Evolutionary conservation across 2,888 invertebrate genomes (phyloP).

Genomic region (Yponomeuta malinellus): DNA sequence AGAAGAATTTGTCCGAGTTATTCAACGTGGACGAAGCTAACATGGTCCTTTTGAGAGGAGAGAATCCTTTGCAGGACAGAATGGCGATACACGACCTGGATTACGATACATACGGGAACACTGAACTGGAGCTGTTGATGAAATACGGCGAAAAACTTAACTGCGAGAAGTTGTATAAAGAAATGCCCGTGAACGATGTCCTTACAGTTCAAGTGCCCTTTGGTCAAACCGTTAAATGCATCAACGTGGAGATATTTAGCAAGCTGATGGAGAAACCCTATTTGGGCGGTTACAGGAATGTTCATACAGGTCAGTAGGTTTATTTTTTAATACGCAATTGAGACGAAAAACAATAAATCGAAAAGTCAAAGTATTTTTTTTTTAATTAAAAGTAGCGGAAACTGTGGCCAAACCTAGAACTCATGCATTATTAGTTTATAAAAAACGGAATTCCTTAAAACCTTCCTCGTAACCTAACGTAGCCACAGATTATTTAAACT

Average conservation of each 20-base stretch:
- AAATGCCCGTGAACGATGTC: slow-evolving; percentile 60
- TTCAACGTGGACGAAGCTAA: slow-evolving; percentile 71
- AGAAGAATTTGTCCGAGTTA: slow-evolving; percentile 75
- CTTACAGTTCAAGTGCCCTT: slow-evolving; percentile 59
- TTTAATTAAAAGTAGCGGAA: too few species aligned
- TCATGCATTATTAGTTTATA: too few species aligned
- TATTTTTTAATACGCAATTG: too few species aligned
- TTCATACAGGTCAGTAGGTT: slow-evolving; percentile 70
- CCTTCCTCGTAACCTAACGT: too few species aligned
- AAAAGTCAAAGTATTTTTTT: too few species aligned
- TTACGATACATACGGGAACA: slow-evolving; percentile 67
- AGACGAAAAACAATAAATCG: too few species aligned
- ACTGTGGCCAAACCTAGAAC: too few species aligned
- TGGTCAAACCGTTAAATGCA: slow-evolving; percentile 50
- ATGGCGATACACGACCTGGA: slow-evolving; percentile 62
- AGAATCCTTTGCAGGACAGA: slow-evolving; percentile 54
- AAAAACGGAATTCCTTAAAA: too few species aligned
- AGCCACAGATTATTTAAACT: too few species aligned
- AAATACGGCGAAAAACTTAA: slow-evolving; percentile 56
- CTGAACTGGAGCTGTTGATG: slow-evolving; percentile 59
- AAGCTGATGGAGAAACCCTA: slow-evolving; percentile 81
- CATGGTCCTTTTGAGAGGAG: slow-evolving; percentile 66
- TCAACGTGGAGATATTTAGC: slow-evolving; percentile 68
- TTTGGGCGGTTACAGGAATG: slow-evolving; percentile 87
- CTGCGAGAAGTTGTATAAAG: slow-evolving; percentile 61